Evolutionary conservation across 2,113 vertebrate species (phyloP), one percentile per base, ranked within the genome.

Genomic region (Ginglymostoma cirratum): DNA sequence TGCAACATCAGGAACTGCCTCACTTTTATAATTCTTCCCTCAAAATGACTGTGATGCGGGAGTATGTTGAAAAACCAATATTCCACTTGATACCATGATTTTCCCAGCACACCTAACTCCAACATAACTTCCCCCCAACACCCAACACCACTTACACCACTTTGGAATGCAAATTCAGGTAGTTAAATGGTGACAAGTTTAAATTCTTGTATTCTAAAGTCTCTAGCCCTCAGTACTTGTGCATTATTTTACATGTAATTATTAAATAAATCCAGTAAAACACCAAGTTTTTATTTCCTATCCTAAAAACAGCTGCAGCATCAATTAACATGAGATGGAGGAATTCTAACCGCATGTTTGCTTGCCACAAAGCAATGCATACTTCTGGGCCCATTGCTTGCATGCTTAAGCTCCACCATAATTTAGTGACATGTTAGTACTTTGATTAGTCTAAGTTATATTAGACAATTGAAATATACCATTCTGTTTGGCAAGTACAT

Each of bases 251-350:
- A 55, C 55, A 61, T 65, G 87, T n/a, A 90, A 61, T 61, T 61
- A 65, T 34, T 55, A 34, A 61, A 34, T 90, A 90, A 90, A 90
- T 34, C 6, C 27, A 90, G 27, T 61, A 48, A 48, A 90, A 90
- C 14, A 61, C 85, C 48, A 45, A 52, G 19, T 27, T 87, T 52
- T 87, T 48, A 87, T 27, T 87, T 87, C 85, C 55, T 65, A 65
- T 92, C 6, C 89, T n/a, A n/a, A 61, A 61, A 89, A 66, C 89
- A 92, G 89, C 89, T 92, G 55, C 55, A 66, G 55, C 65, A 92
- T 92, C 89, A 15, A 65, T n/a, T 66, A 30, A 65, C 89, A 92
- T 21, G 65, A 66, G 89, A 92, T 38, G 30, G 34, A 92, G 61
- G 89, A 92, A n/a, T 34, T 19, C 30, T 65, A 92, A 92, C 34